These are phyloP conservation scores for Copidosoma aretas DNA, from an alignment of 2,888 invertebrate genomes.

Conservation along the genomic window DNA sequence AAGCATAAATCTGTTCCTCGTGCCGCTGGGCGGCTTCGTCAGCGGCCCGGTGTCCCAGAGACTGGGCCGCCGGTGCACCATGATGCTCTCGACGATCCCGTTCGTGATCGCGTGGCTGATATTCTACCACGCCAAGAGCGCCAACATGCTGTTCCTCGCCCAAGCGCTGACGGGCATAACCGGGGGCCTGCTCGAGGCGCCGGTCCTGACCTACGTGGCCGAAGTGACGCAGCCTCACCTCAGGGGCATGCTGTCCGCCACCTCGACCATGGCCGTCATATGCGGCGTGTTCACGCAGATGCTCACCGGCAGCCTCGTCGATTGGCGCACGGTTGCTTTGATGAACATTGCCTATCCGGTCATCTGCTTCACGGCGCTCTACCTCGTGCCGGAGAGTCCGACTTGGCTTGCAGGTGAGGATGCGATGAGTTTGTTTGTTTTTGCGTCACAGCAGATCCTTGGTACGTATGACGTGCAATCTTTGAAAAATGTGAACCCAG, in stretches of 20 bases:
- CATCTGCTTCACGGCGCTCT: conserved; percentile 70
- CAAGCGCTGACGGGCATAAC: conserved; percentile 76
- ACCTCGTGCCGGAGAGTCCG: conserved; percentile 82
- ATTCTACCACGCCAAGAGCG: conserved; percentile 71
- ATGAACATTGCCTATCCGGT: conserved; percentile 73
- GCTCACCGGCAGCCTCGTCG: conserved; percentile 73
- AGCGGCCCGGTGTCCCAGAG: conserved; percentile 77
- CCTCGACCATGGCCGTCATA: conserved; percentile 78
- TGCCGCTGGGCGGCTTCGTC: conserved; percentile 78
- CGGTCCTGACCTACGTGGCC: conserved; percentile 83
- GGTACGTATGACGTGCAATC: no score
- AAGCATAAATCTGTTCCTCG: conserved; percentile 80
- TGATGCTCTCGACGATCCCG: conserved; percentile 67
- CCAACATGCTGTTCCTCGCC: conserved; percentile 73
- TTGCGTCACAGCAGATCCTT: no score
- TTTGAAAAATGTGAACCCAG: no score
- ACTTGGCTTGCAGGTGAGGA: conserved; percentile 74
- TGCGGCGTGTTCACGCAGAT: conserved; percentile 79
- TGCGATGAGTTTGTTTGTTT: neutral
- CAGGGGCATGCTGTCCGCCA: conserved; percentile 76
- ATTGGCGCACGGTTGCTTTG: conserved; percentile 76
- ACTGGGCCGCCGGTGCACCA: conserved; percentile 75
- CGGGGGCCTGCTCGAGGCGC: conserved; percentile 82
- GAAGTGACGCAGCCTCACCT: conserved; percentile 83
- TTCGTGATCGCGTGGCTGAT: conserved; percentile 78